Evolutionary conservation across 2,888 invertebrate genomes (phyloP).

Genomic region (Leptopterna dolabrata): DNA sequence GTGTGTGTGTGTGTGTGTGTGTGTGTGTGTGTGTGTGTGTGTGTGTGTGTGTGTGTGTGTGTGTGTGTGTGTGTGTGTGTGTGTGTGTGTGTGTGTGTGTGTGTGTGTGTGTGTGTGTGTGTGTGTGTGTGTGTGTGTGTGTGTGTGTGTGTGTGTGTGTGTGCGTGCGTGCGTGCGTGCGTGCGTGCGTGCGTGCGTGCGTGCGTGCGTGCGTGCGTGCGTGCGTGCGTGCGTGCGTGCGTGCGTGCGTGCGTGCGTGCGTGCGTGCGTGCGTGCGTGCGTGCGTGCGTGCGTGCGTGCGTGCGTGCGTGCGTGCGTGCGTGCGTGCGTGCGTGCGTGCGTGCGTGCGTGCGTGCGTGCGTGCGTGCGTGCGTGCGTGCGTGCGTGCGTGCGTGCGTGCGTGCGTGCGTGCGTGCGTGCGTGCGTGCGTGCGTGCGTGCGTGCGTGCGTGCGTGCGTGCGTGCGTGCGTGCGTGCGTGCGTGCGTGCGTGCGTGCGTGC

Average conservation of each 20-base stretch:
- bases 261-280: background rate
- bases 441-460: too few species aligned
- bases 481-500: too few species aligned
- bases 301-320: background rate
- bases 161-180: background rate
- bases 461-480: too few species aligned
- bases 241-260: background rate
- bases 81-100: constrained; percentile 11
- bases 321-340: background rate
- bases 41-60: background rate
- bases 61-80: constrained; percentile 11
- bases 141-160: constrained; percentile 11
- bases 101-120: constrained; percentile 11
- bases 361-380: background rate
- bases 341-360: background rate
- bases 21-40: too few species aligned
- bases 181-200: background rate
- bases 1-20: too few species aligned
- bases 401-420: background rate
- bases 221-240: background rate
- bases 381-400: background rate
- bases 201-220: background rate
- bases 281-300: background rate
- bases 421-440: background rate
- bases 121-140: constrained; percentile 11